Percentiles rank a stretch among this genome's conserved stretches.
These are phyloP conservation scores for Calyptomena viridis DNA, from an alignment of 2,113 vertebrate genomes.

Conservation along the genomic window DNA sequence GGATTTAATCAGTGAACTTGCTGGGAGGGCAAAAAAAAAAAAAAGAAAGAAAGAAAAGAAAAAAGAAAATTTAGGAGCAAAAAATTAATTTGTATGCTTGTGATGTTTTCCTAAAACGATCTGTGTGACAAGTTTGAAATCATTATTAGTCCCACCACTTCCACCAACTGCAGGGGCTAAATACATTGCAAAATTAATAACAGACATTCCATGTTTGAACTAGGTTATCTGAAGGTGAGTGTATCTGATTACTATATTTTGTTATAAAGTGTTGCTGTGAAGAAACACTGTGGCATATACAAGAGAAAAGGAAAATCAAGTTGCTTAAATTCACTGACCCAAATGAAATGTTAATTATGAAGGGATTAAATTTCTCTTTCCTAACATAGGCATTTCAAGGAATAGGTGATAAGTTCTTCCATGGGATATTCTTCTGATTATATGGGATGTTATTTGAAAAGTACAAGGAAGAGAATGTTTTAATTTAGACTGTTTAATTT, in stretches of 20 bases:
- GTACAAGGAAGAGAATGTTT: not conserved
- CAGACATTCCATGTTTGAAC: not conserved
- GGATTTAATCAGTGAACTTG: not conserved
- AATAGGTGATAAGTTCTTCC: not conserved
- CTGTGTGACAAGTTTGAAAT: not conserved
- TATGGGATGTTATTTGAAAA: not conserved
- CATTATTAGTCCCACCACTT: not conserved
- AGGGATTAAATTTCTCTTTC: not conserved
- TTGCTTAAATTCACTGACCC: not conserved
- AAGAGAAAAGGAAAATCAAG: not conserved
- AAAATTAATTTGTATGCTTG: not conserved
- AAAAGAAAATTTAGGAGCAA: not conserved
- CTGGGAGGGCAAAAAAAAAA: no score
- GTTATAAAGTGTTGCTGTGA: not conserved
- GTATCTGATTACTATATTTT: not conserved
- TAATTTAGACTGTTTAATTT: not conserved
- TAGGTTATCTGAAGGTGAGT: not conserved
- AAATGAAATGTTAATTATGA: not conserved
- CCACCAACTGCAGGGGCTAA: not conserved
- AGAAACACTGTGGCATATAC: not conserved
- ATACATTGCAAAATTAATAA: not conserved
- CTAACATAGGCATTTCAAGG: not conserved
- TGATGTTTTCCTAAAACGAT: not conserved
- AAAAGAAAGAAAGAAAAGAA: not conserved
- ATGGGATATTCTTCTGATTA: not conserved